Evolutionary conservation across 2,797 vertebrate species (phyloP), one percentile per base, ranked within the genome.

Genomic region (Falco peregrinus): DNA sequence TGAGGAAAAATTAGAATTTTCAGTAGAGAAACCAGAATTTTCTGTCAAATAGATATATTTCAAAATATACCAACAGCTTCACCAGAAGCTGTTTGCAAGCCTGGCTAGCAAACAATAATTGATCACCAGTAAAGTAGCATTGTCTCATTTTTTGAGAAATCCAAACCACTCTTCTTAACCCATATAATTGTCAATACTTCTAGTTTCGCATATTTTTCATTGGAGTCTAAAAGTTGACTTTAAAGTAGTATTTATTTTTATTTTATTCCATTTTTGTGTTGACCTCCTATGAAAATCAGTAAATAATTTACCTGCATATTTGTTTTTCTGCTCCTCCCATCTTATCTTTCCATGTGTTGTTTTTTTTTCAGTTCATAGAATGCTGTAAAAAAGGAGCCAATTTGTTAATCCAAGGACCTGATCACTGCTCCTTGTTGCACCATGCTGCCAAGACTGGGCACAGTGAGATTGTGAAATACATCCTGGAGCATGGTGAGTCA

Each of bases 401-500:
- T 93, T 93, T 99, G 95, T 92, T 99, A 97, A 99, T 99, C 77
- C 98, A 99, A 97, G 99, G 99, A 97, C 98, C 99, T 2, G 98
- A 97, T 68, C 99, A 98, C 53, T 98, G 98, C 87, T 99, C 99
- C 8, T 98, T 98, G 48, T 97, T 99, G 78, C 99, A 99, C 90
- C 96, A 99, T 4, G 99, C 99, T n/a, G 98, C 99, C 45, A 98
- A 98, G 96, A 98, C 98, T 0, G 99, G 99, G 84, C 99, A 99
- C 6, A 15, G 98, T 0, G 98, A 99, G n/a, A 97, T 99, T 47
- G 99, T 99, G 95, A 98, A 98, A 96, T 99, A 98, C 96, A 99
- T 99, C 70, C 98, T 99, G 92, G 99, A 99, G 48, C 98, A 99
- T 1, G 99, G 99, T 99, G 97, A 99, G 99, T 95, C 80, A 48